Evolutionary conservation across 1,140 invertebrate genomes (phyloP), one percentile per base, ranked within the genome.

Genomic region (Calephelis nemesis): DNA sequence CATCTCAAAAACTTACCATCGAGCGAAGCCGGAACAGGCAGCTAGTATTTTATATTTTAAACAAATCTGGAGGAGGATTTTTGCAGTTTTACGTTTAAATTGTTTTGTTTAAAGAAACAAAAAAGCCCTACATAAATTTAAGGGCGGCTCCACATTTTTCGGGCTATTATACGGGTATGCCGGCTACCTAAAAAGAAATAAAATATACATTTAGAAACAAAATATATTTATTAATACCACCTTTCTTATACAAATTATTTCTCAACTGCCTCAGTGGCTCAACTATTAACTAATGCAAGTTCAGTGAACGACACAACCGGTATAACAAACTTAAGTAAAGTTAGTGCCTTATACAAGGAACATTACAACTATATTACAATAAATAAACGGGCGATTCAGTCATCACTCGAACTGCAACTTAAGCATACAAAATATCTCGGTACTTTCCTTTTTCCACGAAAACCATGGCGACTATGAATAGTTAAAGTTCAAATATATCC

Each of bases 191-290:
- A 54, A 45, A 40, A 67, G 67, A 69, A 76, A 71, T 76, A 81
- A 79, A 76, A 76, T 69, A 7, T 45, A 4, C 69, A 69, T 62
- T 71, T 77, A 81, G 87, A 89, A 89, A 89, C 85, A 89, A 89
- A 89, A 87, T 89, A 89, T 89, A 87, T 89, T 89, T 89, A 87
- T 86, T 87, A 74, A 72, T 74, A 87, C 85, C 83, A 87, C 84
- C 83, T 87, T 79, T 84, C 83, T 77, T 85, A 83, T 85, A 88
- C 84, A 85, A 86, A 85, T 87, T 81, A 82, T 77, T 71, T 69
- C 71, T 75, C 68, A 81, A 78, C 72, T 75, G 85, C 82, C 82
- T 81, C 77, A 68, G 58, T 76, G 77, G 73, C 75, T 74, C 66
- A 79, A 78, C 74, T 80, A 81, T 81, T 65, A 82, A 80, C 74